Base-by-base conservation (phyloP, 2,797 vertebrate species). In the Danio aesculapii region DNA sequence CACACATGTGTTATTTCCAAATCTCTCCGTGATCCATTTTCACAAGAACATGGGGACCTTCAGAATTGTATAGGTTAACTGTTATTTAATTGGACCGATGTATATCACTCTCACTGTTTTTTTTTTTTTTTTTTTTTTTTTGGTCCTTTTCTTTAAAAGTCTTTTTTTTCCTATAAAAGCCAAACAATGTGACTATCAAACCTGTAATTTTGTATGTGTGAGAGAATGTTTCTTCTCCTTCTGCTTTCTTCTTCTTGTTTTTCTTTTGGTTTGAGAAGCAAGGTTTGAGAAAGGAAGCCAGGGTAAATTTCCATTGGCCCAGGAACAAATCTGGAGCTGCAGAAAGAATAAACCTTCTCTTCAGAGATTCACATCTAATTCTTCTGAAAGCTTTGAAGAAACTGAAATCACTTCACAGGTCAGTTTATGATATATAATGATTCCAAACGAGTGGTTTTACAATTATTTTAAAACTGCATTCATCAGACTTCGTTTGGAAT, bases 261-360 rank as follows among this genome's bases (percentile, higher is more conserved):
- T 46, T 43, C 58, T 21, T 74, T 52, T 52, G 19, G 19, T 58
- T 64, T 53, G 19, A n/a, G n/a, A 12, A 21, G n/a, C 44, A 44
- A 64, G 44, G 50, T 69, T 69, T 69, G 77, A 12, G 16, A 46
- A 19, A 10, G 53, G 19, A 57, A 67, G 52, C 82, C 79, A 68
- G 75, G 61, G 79, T 79, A 86, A 82, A 71, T 83, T 84, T 86
- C 75, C 79, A 86, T 44, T 68, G 73, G 64, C 64, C n/a, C 66
- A n/a, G n/a, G 66, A 62, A 62, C 19, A 72, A 76, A 41, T 58
- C 59, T 44, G 16, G 57, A 50, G 58, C 46, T 75, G 58, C 21
- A 41, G 46, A 62, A 44, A 57, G 41, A 46, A 46, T 50, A 47
- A 57, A 6, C 10, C 10, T 10, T 12, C 11, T 44, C 53, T 47